Base-by-base conservation (phyloP, 2,888 invertebrate genomes). In the Psylliodes chrysocephalus region DNA sequence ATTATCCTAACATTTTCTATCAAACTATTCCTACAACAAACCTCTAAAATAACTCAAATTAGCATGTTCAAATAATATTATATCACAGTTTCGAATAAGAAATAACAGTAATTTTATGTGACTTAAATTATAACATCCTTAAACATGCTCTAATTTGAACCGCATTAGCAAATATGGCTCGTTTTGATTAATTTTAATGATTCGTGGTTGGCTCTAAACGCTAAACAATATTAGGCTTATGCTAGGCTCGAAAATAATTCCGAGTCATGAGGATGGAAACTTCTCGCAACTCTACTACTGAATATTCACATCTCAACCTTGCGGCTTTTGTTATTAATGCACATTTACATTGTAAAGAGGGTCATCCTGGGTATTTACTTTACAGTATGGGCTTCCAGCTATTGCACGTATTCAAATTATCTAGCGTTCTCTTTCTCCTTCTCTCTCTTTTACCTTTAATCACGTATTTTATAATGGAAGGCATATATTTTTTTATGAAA, bases 301-400 rank as follows among this genome's bases (percentile, higher is more conserved):
- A 73, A 73, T 73, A 73, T 73, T 73, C 73, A 73, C 67, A 44
- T 65, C 61, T 65, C 67, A 69, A 71, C 71, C 72, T 73, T 71
- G 74, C 71, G 73, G 71, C 72, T 75, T 68, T 63, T 40, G 69
- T 75, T 73, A 74, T 77, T 76, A 78, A 76, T 75, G 74, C 75
- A 75, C 75, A 78, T 78, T 77, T 77, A 76, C 78, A 78, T 76
- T 75, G 74, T 77, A 78, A 77, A 78, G 77, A 76, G 77, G 78
- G 78, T 75, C 78, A 78, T 78, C 75, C 75, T 68, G 73, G 68
- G 73, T 77, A 76, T 78, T 78, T 77, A 77, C 75, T 75, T 73
- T 71, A 71, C 73, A 77, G 75, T 75, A 76, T 76, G 75, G 73
- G 64, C 70, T 71, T 73, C 33, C 33, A 47, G 42, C 42, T 40